A percentile compares a stretch with the other conserved stretches of the same genome.
Evolutionary conservation across 2,888 invertebrate genomes (phyloP).

Genomic region (Metellina segmentata): DNA sequence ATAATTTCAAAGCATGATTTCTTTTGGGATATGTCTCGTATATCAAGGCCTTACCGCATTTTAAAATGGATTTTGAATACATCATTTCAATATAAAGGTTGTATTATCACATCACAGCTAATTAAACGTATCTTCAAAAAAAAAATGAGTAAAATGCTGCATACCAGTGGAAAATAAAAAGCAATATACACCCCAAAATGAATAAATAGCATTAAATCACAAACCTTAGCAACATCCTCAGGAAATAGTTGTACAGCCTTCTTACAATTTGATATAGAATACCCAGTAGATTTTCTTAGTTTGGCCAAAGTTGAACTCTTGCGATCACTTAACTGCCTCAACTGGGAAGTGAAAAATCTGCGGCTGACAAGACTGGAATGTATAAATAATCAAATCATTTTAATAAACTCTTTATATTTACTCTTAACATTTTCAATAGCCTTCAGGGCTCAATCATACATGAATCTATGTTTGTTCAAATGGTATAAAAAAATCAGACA

Average conservation of each 20-base stretch:
- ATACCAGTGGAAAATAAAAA: not conserved
- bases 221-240: slow-evolving; percentile 91
- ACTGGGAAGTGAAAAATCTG: slow-evolving; percentile 47
- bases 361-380: slow-evolving; percentile 30
- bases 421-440: no score
- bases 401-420: no score
- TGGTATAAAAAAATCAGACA: no score
- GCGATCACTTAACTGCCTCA: slow-evolving; percentile 37
- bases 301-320: slow-evolving; percentile 88
- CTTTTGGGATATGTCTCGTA: no score
- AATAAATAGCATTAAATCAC: slow-evolving; percentile 33
- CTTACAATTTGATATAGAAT: slow-evolving; percentile 96
- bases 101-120: no score
- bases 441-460: no score
- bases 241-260: slow-evolving; percentile 94
- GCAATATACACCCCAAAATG: not conserved
- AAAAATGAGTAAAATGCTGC: not conserved
- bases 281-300: slow-evolving; percentile 96
- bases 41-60: no score
- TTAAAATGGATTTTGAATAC: no score
- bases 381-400: not conserved
- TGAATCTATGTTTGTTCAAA: no score
- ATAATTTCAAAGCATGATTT: no score
- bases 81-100: no score
- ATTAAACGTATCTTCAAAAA: no score